Evolutionary conservation across 1,140 invertebrate species (phyloP).

Genomic region (Hylyphantes graminicola): DNA sequence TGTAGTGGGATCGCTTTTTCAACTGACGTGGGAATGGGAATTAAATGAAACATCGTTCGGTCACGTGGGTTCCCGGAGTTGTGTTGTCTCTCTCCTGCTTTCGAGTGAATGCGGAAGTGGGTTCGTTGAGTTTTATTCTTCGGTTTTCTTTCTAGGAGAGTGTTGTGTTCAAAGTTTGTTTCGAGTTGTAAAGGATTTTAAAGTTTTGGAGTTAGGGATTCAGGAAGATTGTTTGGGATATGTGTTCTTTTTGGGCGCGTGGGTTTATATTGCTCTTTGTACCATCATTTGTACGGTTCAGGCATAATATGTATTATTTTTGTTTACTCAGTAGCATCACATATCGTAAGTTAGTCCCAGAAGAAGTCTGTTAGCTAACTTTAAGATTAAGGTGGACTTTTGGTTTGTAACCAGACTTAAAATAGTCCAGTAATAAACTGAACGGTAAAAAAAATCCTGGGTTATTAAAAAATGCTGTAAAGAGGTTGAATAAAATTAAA

Average conservation of each 20-base stretch:
- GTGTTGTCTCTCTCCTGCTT: neutral
- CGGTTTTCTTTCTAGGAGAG: conserved; percentile 6
- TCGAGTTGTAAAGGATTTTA: conserved; percentile 23
- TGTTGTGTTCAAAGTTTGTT: conserved; percentile 6
- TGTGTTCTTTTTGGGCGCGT: neutral
- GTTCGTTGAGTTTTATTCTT: neutral
- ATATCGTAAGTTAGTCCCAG: too few relatives aligned
- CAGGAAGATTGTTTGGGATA: neutral
- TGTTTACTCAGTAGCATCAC: too few relatives aligned
- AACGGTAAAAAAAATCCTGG: too few relatives aligned
- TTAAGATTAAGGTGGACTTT: too few relatives aligned
- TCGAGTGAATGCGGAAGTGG: conserved; percentile 2
- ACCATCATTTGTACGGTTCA: too few relatives aligned
- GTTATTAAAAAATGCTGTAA: too few relatives aligned
- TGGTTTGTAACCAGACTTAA: too few relatives aligned
- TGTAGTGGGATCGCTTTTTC: neutral
- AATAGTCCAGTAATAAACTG: too few relatives aligned
- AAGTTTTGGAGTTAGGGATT: neutral
- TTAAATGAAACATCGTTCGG: conserved; percentile 35
- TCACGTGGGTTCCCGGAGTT: conserved; percentile 23
- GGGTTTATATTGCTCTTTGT: too few relatives aligned
- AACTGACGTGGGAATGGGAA: conserved; percentile 7
- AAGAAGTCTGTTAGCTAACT: too few relatives aligned
- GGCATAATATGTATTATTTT: too few relatives aligned
- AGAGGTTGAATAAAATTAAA: too few relatives aligned